Evolutionary conservation across 2,113 vertebrate genomes (phyloP).

Genomic region (Ictalurus punctatus): DNA sequence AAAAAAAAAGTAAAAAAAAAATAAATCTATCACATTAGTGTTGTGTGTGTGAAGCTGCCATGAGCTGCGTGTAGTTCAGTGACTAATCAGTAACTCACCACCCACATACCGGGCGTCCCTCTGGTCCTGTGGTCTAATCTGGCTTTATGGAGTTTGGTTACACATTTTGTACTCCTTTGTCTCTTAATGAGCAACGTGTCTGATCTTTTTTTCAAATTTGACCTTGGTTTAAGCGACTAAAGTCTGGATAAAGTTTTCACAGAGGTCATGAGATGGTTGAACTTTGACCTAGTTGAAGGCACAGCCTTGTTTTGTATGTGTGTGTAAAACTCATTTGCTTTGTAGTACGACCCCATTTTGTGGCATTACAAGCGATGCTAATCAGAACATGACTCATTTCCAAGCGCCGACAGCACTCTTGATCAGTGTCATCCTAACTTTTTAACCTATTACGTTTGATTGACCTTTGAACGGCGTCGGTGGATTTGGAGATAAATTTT

Average conservation of each 20-base stretch:
- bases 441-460: too few relatives aligned
- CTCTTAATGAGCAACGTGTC: background rate
- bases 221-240: background rate
- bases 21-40: background rate
- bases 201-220: background rate
- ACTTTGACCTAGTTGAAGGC: background rate
- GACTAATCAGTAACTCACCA: background rate
- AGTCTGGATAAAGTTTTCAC: background rate
- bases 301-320: background rate
- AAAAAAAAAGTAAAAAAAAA: too few relatives aligned
- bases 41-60: background rate
- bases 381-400: background rate
- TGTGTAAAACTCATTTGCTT: background rate
- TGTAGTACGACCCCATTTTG: background rate
- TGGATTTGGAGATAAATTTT: background rate
- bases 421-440: too few relatives aligned
- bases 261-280: constrained; percentile 1
- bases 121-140: background rate
- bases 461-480: background rate
- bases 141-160: background rate
- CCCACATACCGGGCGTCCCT: background rate
- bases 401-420: background rate
- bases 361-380: background rate
- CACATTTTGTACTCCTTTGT: background rate
- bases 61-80: background rate